phyloP scores from a whole-genome alignment of 2,113 vertebrate genomes.

The Plecotus auritus region DNA sequence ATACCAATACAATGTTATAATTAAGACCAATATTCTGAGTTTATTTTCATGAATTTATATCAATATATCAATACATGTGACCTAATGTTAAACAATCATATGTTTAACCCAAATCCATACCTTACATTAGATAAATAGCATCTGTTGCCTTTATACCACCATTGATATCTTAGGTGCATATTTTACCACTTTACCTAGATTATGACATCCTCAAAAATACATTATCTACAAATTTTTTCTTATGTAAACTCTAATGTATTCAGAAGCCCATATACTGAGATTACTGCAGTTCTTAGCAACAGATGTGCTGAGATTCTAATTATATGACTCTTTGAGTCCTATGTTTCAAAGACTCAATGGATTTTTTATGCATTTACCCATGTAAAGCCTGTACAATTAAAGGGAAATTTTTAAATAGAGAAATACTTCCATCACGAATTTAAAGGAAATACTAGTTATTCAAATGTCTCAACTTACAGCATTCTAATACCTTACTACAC shows the following conservation, averaged over 20 bases:
- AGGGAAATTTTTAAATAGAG: not conserved
- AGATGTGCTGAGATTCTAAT: not conserved
- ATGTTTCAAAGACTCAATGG: not conserved
- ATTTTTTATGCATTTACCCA: not conserved
- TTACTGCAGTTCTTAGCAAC: not conserved
- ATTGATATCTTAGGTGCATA: not conserved
- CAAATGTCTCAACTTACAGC: not conserved
- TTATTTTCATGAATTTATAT: not conserved
- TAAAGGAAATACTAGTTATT: not conserved
- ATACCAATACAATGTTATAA: not conserved
- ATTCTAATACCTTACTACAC: not conserved
- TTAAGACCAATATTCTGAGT: not conserved
- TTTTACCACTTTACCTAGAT: not conserved
- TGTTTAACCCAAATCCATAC: not conserved
- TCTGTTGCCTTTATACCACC: not conserved
- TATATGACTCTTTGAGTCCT: not conserved
- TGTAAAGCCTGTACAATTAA: not conserved
- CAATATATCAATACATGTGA: not conserved
- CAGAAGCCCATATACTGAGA: not conserved
- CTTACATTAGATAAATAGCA: not conserved
- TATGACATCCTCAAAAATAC: not conserved
- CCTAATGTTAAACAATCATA: not conserved
- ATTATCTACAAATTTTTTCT: not conserved
- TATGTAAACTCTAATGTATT: not conserved
- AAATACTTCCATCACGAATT: not conserved